These are phyloP conservation scores for Synanthedon tipuliformis DNA, from an alignment of 2,888 invertebrate genomes.

Conservation along the genomic window DNA sequence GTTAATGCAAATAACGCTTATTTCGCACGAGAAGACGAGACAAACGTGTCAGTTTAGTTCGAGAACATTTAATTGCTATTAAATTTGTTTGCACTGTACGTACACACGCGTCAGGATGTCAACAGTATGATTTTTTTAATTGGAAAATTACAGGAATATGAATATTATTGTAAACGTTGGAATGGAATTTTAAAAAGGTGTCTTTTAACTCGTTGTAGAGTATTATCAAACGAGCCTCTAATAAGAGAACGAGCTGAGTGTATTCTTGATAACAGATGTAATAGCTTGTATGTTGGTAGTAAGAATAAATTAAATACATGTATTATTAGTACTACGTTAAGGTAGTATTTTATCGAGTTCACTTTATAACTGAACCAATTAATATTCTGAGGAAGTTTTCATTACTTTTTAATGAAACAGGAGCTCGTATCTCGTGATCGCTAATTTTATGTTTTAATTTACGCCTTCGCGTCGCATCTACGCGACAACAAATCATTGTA, in stretches of 20 bases:
- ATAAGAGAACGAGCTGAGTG: too few relatives aligned
- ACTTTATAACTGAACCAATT: slow-evolving; percentile 35
- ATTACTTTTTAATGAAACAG: slow-evolving; percentile 53
- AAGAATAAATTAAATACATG: background rate
- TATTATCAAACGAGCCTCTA: too few relatives aligned
- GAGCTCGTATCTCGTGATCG: slow-evolving; percentile 41
- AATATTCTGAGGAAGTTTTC: slow-evolving; percentile 47
- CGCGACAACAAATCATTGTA: slow-evolving; percentile 33
- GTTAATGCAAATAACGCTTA: background rate
- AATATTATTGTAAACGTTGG: too few relatives aligned
- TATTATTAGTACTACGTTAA: background rate
- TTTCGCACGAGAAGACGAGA: background rate
- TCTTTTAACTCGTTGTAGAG: too few relatives aligned
- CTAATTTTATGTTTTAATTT: slow-evolving; percentile 56
- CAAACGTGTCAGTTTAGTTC: background rate
- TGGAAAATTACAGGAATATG: background rate
- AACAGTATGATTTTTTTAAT: background rate
- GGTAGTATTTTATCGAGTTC: slow-evolving; percentile 5
- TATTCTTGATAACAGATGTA: background rate
- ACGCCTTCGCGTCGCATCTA: slow-evolving; percentile 28
- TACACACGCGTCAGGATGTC: background rate
- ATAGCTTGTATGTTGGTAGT: background rate
- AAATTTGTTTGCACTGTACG: background rate
- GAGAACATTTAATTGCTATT: background rate
- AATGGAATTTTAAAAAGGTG: too few relatives aligned